These are phyloP conservation scores for Masnerella sp. DNA, from an alignment of 2,888 invertebrate species.

Conservation along the genomic window DNA sequence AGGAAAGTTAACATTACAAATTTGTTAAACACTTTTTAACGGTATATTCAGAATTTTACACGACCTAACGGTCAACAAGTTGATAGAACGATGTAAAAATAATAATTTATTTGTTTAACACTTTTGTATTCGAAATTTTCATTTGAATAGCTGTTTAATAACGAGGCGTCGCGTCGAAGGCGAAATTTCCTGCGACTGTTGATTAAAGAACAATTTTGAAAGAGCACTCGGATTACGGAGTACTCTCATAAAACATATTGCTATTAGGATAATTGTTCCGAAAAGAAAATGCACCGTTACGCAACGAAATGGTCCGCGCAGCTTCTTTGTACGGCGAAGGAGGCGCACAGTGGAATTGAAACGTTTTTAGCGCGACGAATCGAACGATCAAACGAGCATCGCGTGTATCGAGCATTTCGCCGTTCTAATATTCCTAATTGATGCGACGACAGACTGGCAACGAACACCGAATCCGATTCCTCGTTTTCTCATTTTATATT, in stretches of 20 bases:
- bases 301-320: conserved; percentile 18
- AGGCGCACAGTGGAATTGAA: conserved; percentile 28
- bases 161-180: too few species aligned
- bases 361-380: conserved; percentile 34
- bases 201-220: background rate
- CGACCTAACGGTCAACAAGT: too few species aligned
- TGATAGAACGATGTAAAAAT: too few species aligned
- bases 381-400: conserved; percentile 25
- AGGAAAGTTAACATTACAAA: too few species aligned
- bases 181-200: background rate
- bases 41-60: too few species aligned
- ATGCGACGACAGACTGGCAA: conserved; percentile 19
- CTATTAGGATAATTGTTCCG: conserved; percentile 41
- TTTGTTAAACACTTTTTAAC: too few species aligned
- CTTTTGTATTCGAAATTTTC: too few species aligned
- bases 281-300: conserved; percentile 29
- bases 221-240: background rate
- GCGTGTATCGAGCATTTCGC: conserved; percentile 11
- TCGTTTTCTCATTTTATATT: background rate
- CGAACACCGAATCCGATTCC: conserved; percentile 5
- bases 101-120: too few species aligned
- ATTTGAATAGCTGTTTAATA: too few species aligned
- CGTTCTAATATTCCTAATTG: conserved; percentile 39
- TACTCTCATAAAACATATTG: conserved; percentile 13
- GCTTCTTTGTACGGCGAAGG: conserved; percentile 16